A percentile compares a stretch with the other conserved stretches of the same genome.
Evolutionary conservation across 2,113 vertebrate species (phyloP).

Genomic region (Phyllopteryx taeniolatus): DNA sequence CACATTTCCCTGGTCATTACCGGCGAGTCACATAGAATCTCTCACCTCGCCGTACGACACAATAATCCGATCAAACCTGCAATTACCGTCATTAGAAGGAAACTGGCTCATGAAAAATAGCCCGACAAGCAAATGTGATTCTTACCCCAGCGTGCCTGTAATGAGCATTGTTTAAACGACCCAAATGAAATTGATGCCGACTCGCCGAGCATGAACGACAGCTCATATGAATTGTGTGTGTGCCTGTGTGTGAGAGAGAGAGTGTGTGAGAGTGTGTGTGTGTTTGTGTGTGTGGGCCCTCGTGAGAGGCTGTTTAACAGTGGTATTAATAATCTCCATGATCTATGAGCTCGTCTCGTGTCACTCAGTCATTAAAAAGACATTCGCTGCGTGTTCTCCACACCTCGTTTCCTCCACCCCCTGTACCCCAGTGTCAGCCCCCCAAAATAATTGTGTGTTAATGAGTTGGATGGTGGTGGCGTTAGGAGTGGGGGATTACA

Average conservation of each 20-base stretch:
- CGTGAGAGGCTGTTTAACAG: constrained; percentile 63
- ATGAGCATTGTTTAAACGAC: constrained; percentile 68
- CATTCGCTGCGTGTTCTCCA: constrained; percentile 66
- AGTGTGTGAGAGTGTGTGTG: constrained; percentile 2
- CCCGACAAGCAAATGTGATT: constrained; percentile 57
- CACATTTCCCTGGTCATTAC: constrained; percentile 70
- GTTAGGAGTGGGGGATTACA: constrained; percentile 30
- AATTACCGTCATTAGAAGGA: constrained; percentile 63
- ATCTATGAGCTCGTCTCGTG: constrained; percentile 72
- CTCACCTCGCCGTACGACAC: constrained; percentile 52
- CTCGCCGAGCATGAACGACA: constrained; percentile 69
- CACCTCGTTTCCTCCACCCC: constrained; percentile 69
- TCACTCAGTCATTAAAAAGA: constrained; percentile 70
- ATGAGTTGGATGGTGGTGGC: constrained; percentile 53
- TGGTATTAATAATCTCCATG: constrained; percentile 72
- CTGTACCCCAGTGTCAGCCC: constrained; percentile 28
- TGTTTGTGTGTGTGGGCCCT: constrained; percentile 18
- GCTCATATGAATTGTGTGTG: constrained; percentile 61
- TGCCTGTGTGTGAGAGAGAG: constrained; percentile 33
- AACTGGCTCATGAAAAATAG: constrained; percentile 60
- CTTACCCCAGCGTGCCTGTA: constrained; percentile 52
- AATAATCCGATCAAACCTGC: constrained; percentile 62
- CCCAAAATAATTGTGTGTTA: constrained; percentile 73
- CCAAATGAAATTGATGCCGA: constrained; percentile 69
- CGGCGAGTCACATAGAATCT: constrained; percentile 57